Evolutionary conservation across 2,888 invertebrate species (phyloP), one percentile per base, ranked within the genome.

Genomic region (Griposia aprilina): DNA sequence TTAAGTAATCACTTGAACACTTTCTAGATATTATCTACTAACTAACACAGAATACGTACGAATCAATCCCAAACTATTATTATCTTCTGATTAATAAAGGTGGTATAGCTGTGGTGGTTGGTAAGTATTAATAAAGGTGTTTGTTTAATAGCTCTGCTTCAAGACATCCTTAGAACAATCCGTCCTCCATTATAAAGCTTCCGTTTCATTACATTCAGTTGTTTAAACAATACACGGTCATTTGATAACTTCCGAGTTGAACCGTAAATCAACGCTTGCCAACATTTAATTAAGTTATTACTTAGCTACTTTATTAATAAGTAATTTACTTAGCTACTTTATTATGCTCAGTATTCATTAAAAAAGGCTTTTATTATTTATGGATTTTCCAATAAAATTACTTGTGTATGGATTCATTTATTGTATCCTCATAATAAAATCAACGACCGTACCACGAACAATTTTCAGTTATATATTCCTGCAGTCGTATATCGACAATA

Each of bases 191-290:
- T 62, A 52, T 36, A 66, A 48, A 62, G 23, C 30, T 71, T 81
- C 77, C 60, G 72, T 55, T 84, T 73, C 1, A n/a, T 74, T 75
- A 68, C 45, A 67, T 59, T 57, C 41, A 23, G 30, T 70, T 74
- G 70, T 76, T 76, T 17, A 81, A 76, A 84, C 82, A 84, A 84
- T 85, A 78, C 81, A 74, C 81, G 75, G 85, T 71, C 63, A 84
- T 55, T 84, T 30, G 26, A 76, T 76, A 76, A 76, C 76, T 85
- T 82, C 78, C 76, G 78, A 81, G 67, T 78, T 15, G 4, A n/a
- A 2, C 6, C 6, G 30, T 52, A 52, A 78, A 76, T 65, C 55
- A 76, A 50, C 36, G 6, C 20, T 65, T n/a, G 59, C 55, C 57
- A 62, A 48, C 15, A 65, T 50, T 73, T 50, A 41, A 41, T 4